These are phyloP conservation scores for Eupeodes corollae DNA, from an alignment of 1,140 invertebrate genomes.

Conservation along the genomic window DNA sequence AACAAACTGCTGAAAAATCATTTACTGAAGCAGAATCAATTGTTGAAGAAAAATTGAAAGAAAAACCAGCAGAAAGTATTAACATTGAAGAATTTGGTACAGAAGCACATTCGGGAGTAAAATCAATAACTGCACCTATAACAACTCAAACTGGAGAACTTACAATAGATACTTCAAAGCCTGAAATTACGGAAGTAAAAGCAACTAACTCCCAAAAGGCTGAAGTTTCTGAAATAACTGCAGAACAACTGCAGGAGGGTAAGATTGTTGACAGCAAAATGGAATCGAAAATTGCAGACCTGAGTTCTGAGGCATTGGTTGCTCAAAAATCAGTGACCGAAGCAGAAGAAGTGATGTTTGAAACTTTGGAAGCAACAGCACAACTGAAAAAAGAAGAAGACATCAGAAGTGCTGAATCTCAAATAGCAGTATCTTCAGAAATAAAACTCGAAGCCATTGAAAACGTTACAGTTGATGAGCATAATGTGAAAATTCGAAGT, in stretches of 20 bases:
- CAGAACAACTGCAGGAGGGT: no score
- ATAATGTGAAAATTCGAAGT: no score
- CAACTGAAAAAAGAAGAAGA: neutral
- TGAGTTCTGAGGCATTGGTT: no score
- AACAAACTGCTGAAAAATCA: slow-evolving; percentile 4
- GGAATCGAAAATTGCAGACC: no score
- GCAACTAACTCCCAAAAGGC: neutral
- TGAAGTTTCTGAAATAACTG: neutral
- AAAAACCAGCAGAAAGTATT: no score
- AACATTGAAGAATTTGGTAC: no score
- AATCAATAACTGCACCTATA: neutral
- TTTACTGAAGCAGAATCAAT: neutral
- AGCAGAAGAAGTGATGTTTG: slow-evolving; percentile 2
- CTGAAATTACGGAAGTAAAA: neutral
- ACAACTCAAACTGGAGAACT: neutral
- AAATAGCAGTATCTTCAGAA: neutral
- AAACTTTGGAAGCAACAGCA: neutral
- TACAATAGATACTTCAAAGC: no score
- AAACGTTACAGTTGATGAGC: no score
- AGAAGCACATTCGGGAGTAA: no score
- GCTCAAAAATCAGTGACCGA: neutral
- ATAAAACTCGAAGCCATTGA: no score
- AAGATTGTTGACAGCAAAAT: no score
- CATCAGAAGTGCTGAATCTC: neutral
- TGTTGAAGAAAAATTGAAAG: no score